Conservation (phyloP, 1,140 invertebrate species). For the Pinna nobilis region DNA sequence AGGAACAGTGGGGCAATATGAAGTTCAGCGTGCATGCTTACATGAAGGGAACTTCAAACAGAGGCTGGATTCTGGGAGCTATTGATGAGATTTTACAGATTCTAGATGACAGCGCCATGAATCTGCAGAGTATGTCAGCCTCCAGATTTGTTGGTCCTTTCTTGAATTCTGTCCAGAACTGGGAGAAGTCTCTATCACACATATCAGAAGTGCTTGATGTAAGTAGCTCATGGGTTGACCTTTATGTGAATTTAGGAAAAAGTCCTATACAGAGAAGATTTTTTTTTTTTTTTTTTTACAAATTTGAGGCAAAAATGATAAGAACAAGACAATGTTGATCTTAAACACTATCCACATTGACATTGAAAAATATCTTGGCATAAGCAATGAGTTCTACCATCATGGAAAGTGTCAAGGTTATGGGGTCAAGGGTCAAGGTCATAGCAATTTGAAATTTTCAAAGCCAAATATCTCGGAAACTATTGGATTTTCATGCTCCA, state of each 20-base stretch:
- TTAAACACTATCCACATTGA: too few relatives aligned
- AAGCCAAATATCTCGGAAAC: too few relatives aligned
- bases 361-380: too few relatives aligned
- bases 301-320: neutral
- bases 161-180: slow-evolving; percentile 84
- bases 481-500: too few relatives aligned
- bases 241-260: neutral
- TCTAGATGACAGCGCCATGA: slow-evolving; percentile 92
- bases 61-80: slow-evolving; percentile 85
- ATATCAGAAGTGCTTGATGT: slow-evolving; percentile 89
- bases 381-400: too few relatives aligned
- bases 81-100: slow-evolving; percentile 87
- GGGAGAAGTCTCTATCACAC: slow-evolving; percentile 87
- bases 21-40: slow-evolving; percentile 81
- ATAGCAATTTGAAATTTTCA: too few relatives aligned
- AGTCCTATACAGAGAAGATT: neutral
- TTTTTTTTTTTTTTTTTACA: neutral
- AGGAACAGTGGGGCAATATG: slow-evolving; percentile 82
- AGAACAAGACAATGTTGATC: too few relatives aligned
- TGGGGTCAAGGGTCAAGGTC: too few relatives aligned
- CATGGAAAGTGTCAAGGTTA: too few relatives aligned
- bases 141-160: slow-evolving; percentile 93
- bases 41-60: slow-evolving; percentile 78
- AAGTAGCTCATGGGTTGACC: too few relatives aligned
- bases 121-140: slow-evolving; percentile 91